phyloP scores from a whole-genome alignment of 1,140 invertebrate species.

The Belonocnema kinseyi region DNA sequence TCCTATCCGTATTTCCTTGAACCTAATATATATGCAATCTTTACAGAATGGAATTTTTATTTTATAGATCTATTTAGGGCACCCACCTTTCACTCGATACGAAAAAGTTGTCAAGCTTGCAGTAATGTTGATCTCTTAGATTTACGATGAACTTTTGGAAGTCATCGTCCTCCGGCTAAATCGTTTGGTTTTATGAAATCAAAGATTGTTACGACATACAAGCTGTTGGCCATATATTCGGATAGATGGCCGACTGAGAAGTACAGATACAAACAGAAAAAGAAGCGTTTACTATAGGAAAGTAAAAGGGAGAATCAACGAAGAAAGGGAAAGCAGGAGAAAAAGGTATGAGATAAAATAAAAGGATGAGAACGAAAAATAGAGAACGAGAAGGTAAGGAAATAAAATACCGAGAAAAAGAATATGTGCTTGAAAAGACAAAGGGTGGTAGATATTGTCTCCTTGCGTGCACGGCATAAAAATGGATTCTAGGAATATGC shows the following conservation, averaged over 20 bases:
- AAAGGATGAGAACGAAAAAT: conserved; percentile 14
- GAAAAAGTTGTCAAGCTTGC: conserved; percentile 39
- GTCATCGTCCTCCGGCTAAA: conserved; percentile 28
- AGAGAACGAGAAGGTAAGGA: conserved; percentile 32
- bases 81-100: conserved; percentile 25
- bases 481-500: conserved; percentile 56
- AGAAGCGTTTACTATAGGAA: conserved; percentile 33
- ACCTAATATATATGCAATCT: too few species aligned
- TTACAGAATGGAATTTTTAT: conserved; percentile 1
- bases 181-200: conserved; percentile 54
- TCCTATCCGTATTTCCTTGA: too few species aligned
- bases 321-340: not conserved
- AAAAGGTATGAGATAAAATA: not conserved
- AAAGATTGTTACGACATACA: conserved; percentile 46
- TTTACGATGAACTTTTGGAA: conserved; percentile 48
- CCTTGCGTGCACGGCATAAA: conserved; percentile 57
- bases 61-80: conserved; percentile 6
- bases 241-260: conserved; percentile 30
- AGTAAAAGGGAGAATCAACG: not conserved
- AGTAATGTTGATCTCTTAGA: conserved; percentile 11
- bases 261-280: conserved; percentile 27
- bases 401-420: not conserved
- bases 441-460: not conserved
- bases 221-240: conserved; percentile 36
- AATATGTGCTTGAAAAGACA: conserved; percentile 37